Evolutionary conservation across 2,113 vertebrate genomes (phyloP).

Genomic region (Carlito syrichta): DNA sequence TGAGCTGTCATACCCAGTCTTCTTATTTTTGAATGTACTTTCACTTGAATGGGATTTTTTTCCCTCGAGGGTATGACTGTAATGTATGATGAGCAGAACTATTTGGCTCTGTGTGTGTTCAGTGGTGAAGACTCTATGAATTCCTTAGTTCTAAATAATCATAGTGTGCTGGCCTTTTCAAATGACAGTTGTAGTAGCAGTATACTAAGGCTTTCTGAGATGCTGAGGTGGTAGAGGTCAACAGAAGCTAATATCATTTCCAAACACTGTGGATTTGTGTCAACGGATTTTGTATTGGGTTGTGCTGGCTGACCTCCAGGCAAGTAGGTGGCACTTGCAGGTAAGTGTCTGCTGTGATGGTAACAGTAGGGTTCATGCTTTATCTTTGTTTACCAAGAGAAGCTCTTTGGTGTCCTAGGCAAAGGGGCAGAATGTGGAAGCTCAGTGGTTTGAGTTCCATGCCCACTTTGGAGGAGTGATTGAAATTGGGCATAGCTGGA

Average conservation of each 20-base stretch:
- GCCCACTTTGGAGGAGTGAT: neutral
- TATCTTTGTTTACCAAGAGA: neutral
- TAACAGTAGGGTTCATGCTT: neutral
- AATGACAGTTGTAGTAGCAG: neutral
- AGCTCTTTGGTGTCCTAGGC: neutral
- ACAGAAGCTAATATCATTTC: neutral
- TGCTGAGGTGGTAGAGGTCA: too few species aligned
- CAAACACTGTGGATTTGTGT: neutral
- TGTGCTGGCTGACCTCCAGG: neutral
- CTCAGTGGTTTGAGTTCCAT: neutral
- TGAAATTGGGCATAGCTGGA: neutral
- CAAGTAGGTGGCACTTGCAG: neutral
- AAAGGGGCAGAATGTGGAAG: neutral
- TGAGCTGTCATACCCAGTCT: too few species aligned
- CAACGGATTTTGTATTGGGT: neutral
- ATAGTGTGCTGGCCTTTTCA: neutral
- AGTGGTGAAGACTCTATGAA: neutral
- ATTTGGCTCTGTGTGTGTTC: neutral
- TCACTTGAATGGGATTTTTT: neutral
- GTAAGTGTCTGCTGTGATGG: neutral
- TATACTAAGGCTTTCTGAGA: neutral
- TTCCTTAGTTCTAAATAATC: neutral
- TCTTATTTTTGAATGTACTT: neutral
- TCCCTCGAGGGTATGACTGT: neutral
- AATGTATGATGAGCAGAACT: neutral